These are phyloP conservation scores for Deroplatys truncata DNA, from an alignment of 2,888 invertebrate genomes.

Conservation along the genomic window DNA sequence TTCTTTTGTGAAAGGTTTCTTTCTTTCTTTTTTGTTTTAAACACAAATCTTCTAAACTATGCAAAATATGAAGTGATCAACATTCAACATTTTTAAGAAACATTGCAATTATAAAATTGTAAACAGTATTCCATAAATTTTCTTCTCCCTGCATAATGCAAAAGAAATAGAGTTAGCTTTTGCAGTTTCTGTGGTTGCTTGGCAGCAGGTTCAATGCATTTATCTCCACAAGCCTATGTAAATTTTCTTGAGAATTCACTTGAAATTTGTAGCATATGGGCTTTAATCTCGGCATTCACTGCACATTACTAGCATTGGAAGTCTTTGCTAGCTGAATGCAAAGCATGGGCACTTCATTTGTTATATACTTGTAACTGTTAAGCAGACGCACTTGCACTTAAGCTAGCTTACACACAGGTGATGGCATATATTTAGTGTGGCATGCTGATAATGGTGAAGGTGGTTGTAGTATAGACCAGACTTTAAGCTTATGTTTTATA, in stretches of 20 bases:
- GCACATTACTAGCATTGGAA: not conserved
- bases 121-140: too few relatives aligned
- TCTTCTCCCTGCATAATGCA: too few relatives aligned
- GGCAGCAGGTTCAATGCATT: not conserved
- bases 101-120: too few relatives aligned
- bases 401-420: not conserved
- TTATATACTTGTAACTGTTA: not conserved
- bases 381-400: not conserved
- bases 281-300: not conserved
- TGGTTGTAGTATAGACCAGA: not conserved
- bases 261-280: not conserved
- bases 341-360: not conserved
- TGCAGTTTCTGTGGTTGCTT: not conserved
- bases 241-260: not conserved
- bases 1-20: too few relatives aligned
- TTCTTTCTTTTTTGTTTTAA: too few relatives aligned
- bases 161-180: too few relatives aligned
- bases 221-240: not conserved
- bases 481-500: too few relatives aligned
- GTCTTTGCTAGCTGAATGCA: not conserved
- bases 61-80: too few relatives aligned
- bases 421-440: not conserved
- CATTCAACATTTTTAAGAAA: too few relatives aligned
- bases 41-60: too few relatives aligned
- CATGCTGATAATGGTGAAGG: not conserved